phyloP scores from a whole-genome alignment of 2,797 vertebrate species.

The Neoniphon sammara region DNA sequence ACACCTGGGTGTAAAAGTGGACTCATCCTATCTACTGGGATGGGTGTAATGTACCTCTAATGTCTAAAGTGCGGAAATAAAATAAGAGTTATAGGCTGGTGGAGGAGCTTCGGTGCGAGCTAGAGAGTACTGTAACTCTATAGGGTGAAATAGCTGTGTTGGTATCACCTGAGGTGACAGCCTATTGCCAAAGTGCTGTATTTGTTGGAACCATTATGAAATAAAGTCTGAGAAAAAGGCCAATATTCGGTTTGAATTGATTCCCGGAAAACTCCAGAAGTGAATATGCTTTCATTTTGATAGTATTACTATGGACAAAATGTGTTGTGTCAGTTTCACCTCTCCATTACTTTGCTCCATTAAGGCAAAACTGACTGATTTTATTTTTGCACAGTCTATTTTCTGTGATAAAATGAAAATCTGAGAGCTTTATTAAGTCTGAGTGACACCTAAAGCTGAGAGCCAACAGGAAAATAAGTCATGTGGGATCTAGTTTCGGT shows the following conservation, averaged over 20 bases:
- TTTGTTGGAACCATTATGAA: conserved; percentile 89
- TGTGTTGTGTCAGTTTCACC: conserved; percentile 96
- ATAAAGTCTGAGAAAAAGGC: conserved; percentile 85
- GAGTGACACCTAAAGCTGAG: conserved; percentile 86
- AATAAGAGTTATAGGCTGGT: conserved; percentile 81
- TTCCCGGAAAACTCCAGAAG: conserved; percentile 87
- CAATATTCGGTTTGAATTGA: conserved; percentile 91
- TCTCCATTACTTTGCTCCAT: conserved; percentile 89
- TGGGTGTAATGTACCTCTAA: conserved; percentile 84
- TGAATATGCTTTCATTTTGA: conserved; percentile 91
- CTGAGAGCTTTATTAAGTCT: conserved; percentile 89
- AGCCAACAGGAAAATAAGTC: conserved; percentile 87
- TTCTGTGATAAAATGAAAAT: conserved; percentile 92
- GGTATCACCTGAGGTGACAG: conserved; percentile 86
- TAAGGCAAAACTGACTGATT: conserved; percentile 87
- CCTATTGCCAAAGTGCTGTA: conserved; percentile 86
- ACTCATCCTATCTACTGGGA: conserved; percentile 83
- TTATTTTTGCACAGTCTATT: conserved; percentile 89
- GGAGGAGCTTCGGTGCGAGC: conserved; percentile 69
- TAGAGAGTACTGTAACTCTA: conserved; percentile 77
- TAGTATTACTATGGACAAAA: conserved; percentile 87
- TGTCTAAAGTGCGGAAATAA: conserved; percentile 84
- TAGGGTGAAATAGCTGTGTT: conserved; percentile 82
- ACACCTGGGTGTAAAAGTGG: conserved; percentile 85
- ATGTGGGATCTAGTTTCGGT: conserved; percentile 88